These are phyloP conservation scores for Chlamydotis undulata DNA, from an alignment of 2,113 vertebrate species.

Conservation along the genomic window DNA sequence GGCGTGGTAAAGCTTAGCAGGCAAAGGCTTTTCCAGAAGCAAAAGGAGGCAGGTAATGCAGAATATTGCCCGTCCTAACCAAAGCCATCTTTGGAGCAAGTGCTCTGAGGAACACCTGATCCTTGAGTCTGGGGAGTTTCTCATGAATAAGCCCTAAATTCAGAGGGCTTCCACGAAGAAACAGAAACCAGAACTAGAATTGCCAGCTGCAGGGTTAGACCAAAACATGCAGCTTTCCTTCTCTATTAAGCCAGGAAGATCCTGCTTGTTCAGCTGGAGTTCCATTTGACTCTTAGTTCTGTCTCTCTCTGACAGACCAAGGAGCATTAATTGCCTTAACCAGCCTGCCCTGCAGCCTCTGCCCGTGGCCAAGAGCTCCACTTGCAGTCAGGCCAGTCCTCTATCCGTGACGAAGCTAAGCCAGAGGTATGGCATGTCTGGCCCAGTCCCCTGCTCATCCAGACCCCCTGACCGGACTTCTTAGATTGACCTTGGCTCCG, in stretches of 20 bases:
- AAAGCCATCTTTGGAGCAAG: background rate
- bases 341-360: background rate
- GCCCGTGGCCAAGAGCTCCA: background rate
- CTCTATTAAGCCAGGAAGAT: background rate
- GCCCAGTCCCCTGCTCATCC: background rate
- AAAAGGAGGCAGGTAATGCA: background rate
- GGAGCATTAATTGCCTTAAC: background rate
- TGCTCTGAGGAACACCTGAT: background rate
- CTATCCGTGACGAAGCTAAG: background rate
- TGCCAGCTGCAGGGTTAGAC: background rate
- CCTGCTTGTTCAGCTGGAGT: too few species aligned
- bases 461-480: background rate
- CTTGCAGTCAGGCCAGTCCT: background rate
- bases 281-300: background rate
- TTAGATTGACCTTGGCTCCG: background rate
- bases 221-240: background rate
- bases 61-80: background rate
- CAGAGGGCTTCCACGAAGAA: background rate
- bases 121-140: background rate
- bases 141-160: background rate
- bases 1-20: background rate
- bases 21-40: background rate
- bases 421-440: background rate
- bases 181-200: background rate
- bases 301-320: background rate